These are phyloP conservation scores for Idaea straminata DNA, from an alignment of 2,888 invertebrate genomes.

Conservation along the genomic window DNA sequence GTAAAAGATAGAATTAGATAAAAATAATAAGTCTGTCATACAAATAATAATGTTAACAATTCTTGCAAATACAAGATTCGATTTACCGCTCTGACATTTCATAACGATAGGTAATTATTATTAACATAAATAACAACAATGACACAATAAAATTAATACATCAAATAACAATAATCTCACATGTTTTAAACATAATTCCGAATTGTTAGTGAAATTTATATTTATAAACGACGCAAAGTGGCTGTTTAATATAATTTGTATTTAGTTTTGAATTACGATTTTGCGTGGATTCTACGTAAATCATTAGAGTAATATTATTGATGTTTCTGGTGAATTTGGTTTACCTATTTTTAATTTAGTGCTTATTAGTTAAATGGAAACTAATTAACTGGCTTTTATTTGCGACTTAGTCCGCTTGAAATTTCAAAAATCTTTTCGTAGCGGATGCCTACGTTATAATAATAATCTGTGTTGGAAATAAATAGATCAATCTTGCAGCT, in stretches of 20 bases:
- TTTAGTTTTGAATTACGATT: conserved; percentile 19
- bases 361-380: conserved; percentile 10
- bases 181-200: neutral
- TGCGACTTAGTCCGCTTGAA: too few species aligned
- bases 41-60: neutral
- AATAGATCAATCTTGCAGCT: too few species aligned
- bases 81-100: conserved; percentile 43
- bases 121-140: neutral
- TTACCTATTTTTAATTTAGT: neutral
- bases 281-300: conserved; percentile 26
- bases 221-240: conserved; percentile 29
- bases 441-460: too few species aligned
- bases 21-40: neutral
- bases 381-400: conserved; percentile 8
- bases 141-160: neutral
- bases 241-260: conserved; percentile 33
- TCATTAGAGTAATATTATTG: conserved; percentile 22
- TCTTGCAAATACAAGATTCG: neutral
- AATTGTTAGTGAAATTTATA: conserved; percentile 29
- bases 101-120: neutral
- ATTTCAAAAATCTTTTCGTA: too few species aligned
- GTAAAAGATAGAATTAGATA: too few species aligned
- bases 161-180: neutral
- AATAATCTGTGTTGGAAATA: neutral
- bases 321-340: neutral